Evolutionary conservation across 2,113 vertebrate species (phyloP).

Genomic region (Podilymbus podiceps): DNA sequence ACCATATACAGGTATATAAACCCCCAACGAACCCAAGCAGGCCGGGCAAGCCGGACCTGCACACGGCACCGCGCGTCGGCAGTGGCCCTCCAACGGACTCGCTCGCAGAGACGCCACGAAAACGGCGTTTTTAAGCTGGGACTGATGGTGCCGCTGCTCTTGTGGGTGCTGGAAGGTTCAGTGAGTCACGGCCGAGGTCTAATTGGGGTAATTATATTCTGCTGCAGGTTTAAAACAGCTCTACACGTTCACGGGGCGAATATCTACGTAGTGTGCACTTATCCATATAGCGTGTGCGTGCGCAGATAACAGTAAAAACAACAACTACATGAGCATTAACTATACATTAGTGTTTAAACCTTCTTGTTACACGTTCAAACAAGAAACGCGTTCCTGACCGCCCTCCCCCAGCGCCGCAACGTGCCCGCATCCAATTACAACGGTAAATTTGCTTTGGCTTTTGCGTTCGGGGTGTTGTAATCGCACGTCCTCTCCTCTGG

Average conservation of each 20-base stretch:
- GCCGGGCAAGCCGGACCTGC: neutral
- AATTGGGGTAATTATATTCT: neutral
- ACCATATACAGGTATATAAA: accelerated
- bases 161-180: neutral
- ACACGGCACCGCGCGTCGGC: accelerated
- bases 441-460: neutral
- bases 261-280: too few relatives aligned
- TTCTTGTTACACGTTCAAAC: neutral
- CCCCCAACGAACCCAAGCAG: too few relatives aligned
- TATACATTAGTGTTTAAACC: neutral
- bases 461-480: neutral
- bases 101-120: accelerated
- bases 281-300: accelerated
- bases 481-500: neutral
- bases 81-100: accelerated
- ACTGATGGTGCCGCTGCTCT: accelerated
- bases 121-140: neutral
- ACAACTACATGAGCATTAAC: neutral
- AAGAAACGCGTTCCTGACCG: accelerated
- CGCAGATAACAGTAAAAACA: neutral
- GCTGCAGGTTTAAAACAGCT: neutral
- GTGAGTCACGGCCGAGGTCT: neutral
- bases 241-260: accelerated
- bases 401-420: neutral
- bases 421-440: accelerated